A percentile compares a stretch with the other conserved stretches of the same genome.
Conservation (phyloP, 2,797 vertebrate genomes). For the Martes flavigula region DNA sequence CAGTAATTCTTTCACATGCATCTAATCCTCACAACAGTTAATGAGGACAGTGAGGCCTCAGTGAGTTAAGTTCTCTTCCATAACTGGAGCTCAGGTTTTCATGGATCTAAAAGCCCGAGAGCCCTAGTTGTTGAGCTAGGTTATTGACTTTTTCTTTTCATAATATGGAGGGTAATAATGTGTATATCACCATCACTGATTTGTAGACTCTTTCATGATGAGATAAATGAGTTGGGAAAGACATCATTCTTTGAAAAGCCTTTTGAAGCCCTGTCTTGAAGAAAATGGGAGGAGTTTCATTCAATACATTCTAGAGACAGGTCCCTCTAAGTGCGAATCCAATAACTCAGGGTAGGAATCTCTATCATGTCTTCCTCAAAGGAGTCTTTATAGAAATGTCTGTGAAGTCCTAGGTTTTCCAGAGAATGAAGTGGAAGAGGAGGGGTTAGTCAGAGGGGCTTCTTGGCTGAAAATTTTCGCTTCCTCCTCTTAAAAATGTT, state of each 20-base stretch:
- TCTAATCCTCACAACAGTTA: background rate
- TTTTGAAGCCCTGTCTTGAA: constrained; percentile 18
- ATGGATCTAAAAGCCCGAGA: background rate
- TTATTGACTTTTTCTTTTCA: constrained; percentile 35
- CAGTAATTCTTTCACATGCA: background rate
- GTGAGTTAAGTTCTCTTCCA: background rate
- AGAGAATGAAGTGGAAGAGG: background rate
- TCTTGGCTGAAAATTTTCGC: background rate
- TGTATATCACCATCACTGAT: background rate
- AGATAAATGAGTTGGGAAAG: constrained; percentile 15
- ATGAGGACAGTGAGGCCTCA: background rate
- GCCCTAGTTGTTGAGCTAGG: background rate
- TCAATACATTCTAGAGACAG: background rate
- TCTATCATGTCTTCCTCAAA: background rate
- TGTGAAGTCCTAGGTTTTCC: background rate
- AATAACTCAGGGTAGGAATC: background rate
- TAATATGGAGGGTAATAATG: background rate
- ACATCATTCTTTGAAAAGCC: background rate
- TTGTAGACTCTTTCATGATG: constrained; percentile 3
- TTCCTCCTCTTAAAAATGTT: background rate
- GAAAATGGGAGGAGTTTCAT: constrained; percentile 7
- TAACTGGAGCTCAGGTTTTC: background rate
- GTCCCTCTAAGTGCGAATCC: background rate
- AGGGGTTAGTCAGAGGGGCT: background rate
- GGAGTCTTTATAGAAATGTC: background rate